Percentiles rank a stretch among this genome's conserved stretches.
Conservation (phyloP, 2,113 vertebrate genomes). For the Melanerpes aurifrons region DNA sequence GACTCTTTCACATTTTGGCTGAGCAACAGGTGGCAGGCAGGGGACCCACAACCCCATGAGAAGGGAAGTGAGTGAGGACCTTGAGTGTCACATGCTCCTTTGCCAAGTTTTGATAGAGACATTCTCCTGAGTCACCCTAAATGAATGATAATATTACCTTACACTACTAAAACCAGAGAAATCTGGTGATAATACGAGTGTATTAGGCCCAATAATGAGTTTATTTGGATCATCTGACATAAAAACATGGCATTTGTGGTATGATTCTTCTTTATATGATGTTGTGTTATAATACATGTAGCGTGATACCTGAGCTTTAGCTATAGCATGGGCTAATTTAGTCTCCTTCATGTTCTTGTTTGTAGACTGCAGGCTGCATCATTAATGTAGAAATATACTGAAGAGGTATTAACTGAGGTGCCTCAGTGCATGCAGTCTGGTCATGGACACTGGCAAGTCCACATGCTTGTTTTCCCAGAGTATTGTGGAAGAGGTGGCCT, state of each 20-base stretch:
- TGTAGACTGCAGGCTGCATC: neutral
- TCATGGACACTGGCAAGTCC: neutral
- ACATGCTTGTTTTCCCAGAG: neutral
- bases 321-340: neutral
- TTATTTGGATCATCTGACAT: neutral
- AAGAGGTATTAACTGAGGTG: neutral
- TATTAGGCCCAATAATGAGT: neutral
- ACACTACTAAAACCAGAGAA: neutral
- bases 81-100: neutral
- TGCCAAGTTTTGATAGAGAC: neutral
- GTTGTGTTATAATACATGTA: neutral
- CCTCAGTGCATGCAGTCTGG: rapidly evolving
- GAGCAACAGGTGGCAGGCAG: neutral
- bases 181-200: neutral
- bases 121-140: neutral
- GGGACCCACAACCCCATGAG: neutral
- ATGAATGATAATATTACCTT: neutral
- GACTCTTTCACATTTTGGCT: rapidly evolving
- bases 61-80: neutral
- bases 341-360: neutral
- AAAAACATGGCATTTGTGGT: neutral
- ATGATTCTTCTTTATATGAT: neutral
- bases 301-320: neutral
- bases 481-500: neutral
- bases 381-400: neutral